Conservation (phyloP, 2,797 vertebrate genomes). For the Alauda arvensis region DNA sequence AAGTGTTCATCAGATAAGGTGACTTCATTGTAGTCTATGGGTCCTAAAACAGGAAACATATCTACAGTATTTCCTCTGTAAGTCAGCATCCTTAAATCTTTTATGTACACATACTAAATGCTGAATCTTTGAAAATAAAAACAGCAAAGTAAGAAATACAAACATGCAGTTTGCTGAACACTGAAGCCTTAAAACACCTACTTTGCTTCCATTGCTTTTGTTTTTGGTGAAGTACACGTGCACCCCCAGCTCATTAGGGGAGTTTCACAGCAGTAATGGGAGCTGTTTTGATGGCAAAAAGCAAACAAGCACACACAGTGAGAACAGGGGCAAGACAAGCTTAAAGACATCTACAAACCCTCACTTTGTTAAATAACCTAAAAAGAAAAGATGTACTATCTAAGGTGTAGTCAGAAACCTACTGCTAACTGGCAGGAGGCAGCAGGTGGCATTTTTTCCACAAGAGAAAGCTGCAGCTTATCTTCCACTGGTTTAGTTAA, state of each 20-base stretch:
- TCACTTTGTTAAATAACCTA: not conserved
- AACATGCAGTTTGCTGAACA: accelerated
- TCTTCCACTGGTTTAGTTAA: not conserved
- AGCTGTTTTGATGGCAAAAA: not conserved
- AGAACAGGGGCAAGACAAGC: not conserved
- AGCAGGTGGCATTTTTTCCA: not conserved
- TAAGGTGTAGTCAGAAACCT: not conserved
- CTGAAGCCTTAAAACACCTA: not conserved
- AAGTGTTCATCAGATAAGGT: not conserved
- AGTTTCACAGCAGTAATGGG: not conserved
- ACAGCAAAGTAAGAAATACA: not conserved
- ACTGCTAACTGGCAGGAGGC: not conserved
- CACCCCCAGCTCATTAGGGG: not conserved
- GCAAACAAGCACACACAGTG: not conserved
- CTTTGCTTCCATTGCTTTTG: not conserved
- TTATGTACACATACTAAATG: not conserved
- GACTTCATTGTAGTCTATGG: not conserved
- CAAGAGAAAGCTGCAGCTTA: not conserved
- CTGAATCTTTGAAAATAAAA: not conserved
- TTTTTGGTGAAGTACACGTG: not conserved
- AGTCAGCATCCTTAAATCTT: not conserved
- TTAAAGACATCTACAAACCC: not conserved
- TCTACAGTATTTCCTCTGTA: not conserved
- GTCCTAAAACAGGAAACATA: not conserved
- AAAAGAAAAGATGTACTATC: not conserved